Percentiles rank a stretch among this genome's conserved stretches.
These are phyloP conservation scores for Gila robusta DNA, from an alignment of 2,797 vertebrate genomes.

Conservation along the genomic window DNA sequence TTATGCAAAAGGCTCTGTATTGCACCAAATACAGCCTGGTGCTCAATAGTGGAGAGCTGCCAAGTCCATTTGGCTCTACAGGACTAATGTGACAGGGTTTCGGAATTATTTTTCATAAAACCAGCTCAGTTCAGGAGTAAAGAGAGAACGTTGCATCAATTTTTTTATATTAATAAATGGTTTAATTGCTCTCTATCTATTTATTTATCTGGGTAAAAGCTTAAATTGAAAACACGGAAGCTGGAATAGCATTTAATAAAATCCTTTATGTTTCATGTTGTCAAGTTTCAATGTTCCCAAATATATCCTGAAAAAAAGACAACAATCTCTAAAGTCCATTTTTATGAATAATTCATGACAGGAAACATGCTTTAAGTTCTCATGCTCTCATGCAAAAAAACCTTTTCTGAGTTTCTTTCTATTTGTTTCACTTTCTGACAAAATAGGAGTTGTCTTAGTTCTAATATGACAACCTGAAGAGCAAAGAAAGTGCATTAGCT, in stretches of 20 bases:
- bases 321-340: not conserved
- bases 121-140: not conserved
- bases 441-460: not conserved
- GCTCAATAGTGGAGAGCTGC: slow-evolving; percentile 17
- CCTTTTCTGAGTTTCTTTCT: not conserved
- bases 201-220: no score
- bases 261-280: not conserved
- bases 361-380: not conserved
- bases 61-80: slow-evolving; percentile 14
- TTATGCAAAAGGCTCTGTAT: slow-evolving; percentile 47
- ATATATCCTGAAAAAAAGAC: not conserved
- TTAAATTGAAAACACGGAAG: not conserved
- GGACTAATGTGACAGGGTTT: slow-evolving; percentile 10
- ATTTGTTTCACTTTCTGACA: not conserved
- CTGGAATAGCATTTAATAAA: not conserved
- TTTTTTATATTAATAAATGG: not conserved
- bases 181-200: not conserved
- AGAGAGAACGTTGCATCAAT: not conserved
- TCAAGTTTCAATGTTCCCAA: not conserved
- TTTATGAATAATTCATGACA: not conserved
- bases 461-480: not conserved
- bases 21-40: slow-evolving; percentile 15
- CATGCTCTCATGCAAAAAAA: not conserved
- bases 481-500: not conserved
- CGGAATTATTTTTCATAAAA: slow-evolving; percentile 8